These are phyloP conservation scores for Pipistrellus nathusii DNA, from an alignment of 2,797 vertebrate species.

Conservation along the genomic window DNA sequence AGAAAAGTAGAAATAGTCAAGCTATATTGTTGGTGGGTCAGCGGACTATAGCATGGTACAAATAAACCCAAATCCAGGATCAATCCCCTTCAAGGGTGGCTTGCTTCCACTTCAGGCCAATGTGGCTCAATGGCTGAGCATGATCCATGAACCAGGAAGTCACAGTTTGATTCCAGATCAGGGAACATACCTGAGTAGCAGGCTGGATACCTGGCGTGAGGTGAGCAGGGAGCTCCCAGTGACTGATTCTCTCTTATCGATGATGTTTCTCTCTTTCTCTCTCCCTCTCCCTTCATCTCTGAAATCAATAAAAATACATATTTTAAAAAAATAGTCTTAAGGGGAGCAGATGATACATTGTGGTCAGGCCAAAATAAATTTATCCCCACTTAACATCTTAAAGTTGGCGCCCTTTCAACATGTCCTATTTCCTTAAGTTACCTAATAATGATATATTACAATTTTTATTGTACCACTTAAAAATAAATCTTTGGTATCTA, in stretches of 20 bases:
- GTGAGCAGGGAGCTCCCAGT: no score
- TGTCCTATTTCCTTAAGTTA: background rate
- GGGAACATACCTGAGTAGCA: no score
- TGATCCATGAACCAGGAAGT: no score
- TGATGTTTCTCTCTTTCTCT: no score
- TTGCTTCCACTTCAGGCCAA: background rate
- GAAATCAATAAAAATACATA: no score
- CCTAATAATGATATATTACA: background rate
- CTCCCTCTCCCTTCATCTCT: no score
- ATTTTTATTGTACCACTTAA: constrained; percentile 15
- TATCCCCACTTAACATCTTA: background rate
- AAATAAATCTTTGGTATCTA: constrained; percentile 22
- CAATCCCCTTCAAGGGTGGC: background rate
- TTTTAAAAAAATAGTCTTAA: background rate
- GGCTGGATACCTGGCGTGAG: no score
- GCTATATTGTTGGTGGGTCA: background rate
- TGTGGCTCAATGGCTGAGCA: no score
- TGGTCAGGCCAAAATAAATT: background rate
- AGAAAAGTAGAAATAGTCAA: constrained; percentile 34
- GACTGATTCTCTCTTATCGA: no score
- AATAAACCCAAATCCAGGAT: constrained; percentile 12
- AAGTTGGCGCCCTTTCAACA: background rate
- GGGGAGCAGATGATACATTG: background rate
- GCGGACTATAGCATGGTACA: background rate
- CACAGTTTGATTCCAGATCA: no score